Evolutionary conservation across 2,888 invertebrate genomes (phyloP).

Genomic region (Nemotelus pantherinus): DNA sequence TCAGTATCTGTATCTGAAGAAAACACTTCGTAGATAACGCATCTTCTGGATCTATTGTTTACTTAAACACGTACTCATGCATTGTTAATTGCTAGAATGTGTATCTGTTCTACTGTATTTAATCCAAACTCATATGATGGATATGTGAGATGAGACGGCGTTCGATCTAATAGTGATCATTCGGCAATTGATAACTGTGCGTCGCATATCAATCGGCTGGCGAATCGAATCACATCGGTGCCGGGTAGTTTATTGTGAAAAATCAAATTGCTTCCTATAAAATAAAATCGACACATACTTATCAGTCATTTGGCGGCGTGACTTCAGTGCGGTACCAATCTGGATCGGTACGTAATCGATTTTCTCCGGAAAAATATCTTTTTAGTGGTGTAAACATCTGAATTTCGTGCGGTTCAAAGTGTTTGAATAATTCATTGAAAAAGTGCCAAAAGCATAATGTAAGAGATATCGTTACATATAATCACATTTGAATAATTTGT

Average conservation of each 20-base stretch:
- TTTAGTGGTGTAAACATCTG: conserved; percentile 22
- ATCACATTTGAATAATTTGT: neutral
- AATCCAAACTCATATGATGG: too few relatives aligned
- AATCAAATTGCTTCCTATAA: conserved; percentile 26
- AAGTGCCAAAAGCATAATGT: neutral
- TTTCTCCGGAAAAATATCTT: neutral
- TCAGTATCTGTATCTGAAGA: conserved; percentile 2
- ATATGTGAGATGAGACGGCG: too few relatives aligned
- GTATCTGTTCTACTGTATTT: too few relatives aligned
- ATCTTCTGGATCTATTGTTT: neutral
- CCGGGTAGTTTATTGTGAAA: conserved; percentile 7
- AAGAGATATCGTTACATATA: neutral
- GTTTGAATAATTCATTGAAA: conserved; percentile 8
- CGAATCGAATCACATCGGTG: neutral
- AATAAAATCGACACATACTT: conserved; percentile 28
- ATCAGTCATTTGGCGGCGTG: conserved; percentile 35
- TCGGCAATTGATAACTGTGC: too few relatives aligned
- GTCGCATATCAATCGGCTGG: too few relatives aligned
- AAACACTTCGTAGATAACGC: neutral
- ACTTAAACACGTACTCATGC: neutral
- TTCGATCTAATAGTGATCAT: too few relatives aligned
- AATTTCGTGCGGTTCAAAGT: conserved; percentile 11
- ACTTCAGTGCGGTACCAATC: conserved; percentile 27
- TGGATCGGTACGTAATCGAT: conserved; percentile 1
- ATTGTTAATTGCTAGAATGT: too few relatives aligned